Evolutionary conservation across 2,797 vertebrate species (phyloP).

Genomic region (Betta splendens): DNA sequence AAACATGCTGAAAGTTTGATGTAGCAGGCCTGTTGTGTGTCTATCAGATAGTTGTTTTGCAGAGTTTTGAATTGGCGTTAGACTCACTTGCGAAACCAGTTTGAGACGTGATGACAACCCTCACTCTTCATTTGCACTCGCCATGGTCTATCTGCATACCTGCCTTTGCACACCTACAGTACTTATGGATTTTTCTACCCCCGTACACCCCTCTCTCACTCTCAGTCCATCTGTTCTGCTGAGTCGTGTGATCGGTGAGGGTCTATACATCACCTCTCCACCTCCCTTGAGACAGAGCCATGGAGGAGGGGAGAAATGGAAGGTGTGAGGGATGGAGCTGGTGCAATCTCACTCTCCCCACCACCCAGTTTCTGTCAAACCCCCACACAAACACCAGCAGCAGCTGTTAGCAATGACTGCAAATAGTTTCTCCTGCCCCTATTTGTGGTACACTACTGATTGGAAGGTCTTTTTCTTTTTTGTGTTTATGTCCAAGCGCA

Average conservation of each 20-base stretch:
- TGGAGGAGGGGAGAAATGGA: slow-evolving; percentile 57
- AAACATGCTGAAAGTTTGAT: no score
- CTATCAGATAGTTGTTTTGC: no score
- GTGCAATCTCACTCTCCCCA: slow-evolving; percentile 1
- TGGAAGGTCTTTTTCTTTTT: slow-evolving; percentile 39
- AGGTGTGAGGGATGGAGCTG: slow-evolving; percentile 3
- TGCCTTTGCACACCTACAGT: slow-evolving; percentile 10
- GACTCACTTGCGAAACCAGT: no score
- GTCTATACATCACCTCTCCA: slow-evolving; percentile 76
- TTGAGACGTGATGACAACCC: slow-evolving; percentile 32
- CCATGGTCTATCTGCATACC: slow-evolving; percentile 7
- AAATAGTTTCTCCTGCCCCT: slow-evolving; percentile 66
- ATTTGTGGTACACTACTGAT: slow-evolving; percentile 59
- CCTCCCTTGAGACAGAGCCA: slow-evolving; percentile 61
- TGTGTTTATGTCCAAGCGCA: slow-evolving; percentile 18
- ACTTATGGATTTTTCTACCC: slow-evolving; percentile 33
- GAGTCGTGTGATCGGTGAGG: slow-evolving; percentile 69
- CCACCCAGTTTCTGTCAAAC: not conserved
- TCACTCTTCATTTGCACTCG: slow-evolving; percentile 24
- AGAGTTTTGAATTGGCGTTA: no score
- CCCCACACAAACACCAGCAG: slow-evolving; percentile 31
- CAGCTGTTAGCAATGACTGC: slow-evolving; percentile 71
- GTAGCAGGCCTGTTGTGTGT: no score
- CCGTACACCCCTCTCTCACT: slow-evolving; percentile 28
- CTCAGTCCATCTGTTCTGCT: slow-evolving; percentile 74